Percentiles rank a stretch among this genome's conserved stretches.
These are phyloP conservation scores for Calypte anna DNA, from an alignment of 2,113 vertebrate species.

Conservation along the genomic window DNA sequence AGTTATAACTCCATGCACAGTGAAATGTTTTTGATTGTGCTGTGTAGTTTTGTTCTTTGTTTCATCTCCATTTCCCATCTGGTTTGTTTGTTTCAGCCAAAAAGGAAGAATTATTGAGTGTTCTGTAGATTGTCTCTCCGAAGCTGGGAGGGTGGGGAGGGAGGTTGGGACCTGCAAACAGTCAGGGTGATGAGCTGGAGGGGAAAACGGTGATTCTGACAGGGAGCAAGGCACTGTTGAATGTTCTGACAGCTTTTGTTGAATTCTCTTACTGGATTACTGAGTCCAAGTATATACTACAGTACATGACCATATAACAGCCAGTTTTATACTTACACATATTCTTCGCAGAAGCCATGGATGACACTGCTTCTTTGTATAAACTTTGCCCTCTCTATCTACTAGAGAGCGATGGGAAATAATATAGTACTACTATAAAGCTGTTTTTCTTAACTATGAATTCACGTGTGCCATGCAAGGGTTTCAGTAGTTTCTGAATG, in stretches of 20 bases:
- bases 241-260: conserved; percentile 6
- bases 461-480: neutral
- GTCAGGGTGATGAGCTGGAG: neutral
- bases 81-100: neutral
- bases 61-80: neutral
- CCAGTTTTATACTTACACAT: neutral
- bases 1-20: neutral
- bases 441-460: neutral
- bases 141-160: neutral
- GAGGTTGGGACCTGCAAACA: neutral
- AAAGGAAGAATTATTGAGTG: neutral
- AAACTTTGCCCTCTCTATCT: neutral
- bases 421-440: neutral
- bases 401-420: neutral
- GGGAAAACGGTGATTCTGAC: neutral
- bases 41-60: neutral
- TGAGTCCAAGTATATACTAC: conserved; percentile 19
- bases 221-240: neutral
- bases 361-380: neutral
- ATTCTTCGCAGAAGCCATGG: neutral
- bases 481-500: neutral
- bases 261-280: conserved; percentile 2
- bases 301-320: neutral
- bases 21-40: neutral
- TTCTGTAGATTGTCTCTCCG: neutral